phyloP scores from a whole-genome alignment of 2,797 vertebrate genomes.

The Esox lucius region DNA sequence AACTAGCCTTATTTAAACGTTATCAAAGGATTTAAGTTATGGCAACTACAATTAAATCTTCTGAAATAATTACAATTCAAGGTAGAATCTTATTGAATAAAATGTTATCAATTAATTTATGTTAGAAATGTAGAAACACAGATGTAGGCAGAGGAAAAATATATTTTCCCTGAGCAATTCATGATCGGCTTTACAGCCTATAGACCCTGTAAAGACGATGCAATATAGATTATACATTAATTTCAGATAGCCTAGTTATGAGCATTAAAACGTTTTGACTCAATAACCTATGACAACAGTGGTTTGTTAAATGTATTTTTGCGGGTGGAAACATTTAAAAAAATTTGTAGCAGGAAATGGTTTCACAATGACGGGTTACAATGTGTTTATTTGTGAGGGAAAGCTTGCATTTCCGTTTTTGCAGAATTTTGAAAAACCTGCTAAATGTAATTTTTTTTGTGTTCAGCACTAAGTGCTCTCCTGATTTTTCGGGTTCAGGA shows the following conservation, averaged over 20 bases:
- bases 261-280: background rate
- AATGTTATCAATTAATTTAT: background rate
- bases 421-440: background rate
- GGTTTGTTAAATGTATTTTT: background rate
- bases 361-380: background rate
- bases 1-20: background rate
- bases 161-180: background rate
- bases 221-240: background rate
- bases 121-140: background rate
- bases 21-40: background rate
- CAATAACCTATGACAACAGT: background rate
- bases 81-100: background rate
- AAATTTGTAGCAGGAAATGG: background rate
- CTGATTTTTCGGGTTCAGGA: conserved; percentile 3
- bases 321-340: background rate
- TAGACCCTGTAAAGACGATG: background rate
- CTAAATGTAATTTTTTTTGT: too few relatives aligned
- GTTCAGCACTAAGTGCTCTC: too few relatives aligned
- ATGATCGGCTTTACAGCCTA: background rate
- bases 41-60: background rate
- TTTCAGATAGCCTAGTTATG: background rate
- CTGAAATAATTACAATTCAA: background rate
- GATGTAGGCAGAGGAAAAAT: background rate
- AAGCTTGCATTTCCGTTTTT: background rate
- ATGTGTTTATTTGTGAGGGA: background rate